phyloP scores from a whole-genome alignment of 2,113 vertebrate genomes.

The Pelodiscus sinensis region DNA sequence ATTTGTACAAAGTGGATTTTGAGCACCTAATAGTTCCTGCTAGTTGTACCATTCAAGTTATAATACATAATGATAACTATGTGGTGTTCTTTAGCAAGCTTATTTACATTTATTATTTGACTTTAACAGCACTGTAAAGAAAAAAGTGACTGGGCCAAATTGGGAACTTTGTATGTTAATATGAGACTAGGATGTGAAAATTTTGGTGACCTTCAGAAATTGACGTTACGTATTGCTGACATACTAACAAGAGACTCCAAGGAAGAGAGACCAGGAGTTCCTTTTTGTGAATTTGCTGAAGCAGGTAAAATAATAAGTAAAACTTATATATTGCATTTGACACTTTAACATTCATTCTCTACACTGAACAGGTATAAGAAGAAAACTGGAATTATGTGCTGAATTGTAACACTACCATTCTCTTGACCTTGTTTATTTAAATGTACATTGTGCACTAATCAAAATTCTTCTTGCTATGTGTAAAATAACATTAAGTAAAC shows the following conservation, averaged over 20 bases:
- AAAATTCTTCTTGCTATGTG: background rate
- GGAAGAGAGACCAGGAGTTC: constrained; percentile 79
- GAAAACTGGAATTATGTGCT: accelerated
- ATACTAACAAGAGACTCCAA: constrained; percentile 81
- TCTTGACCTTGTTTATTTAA: background rate
- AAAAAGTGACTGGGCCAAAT: constrained; percentile 85
- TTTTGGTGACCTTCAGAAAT: constrained; percentile 81
- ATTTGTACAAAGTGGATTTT: background rate
- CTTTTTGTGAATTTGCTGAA: constrained; percentile 89
- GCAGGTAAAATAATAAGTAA: constrained; percentile 76
- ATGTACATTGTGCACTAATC: background rate
- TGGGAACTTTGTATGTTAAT: constrained; percentile 84
- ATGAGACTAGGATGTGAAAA: constrained; percentile 78
- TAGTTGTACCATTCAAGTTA: background rate
- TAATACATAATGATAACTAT: background rate
- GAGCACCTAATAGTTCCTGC: background rate
- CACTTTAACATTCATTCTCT: background rate
- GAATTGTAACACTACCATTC: background rate
- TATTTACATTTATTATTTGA: constrained; percentile 5
- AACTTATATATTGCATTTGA: background rate
- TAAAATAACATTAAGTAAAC: background rate
- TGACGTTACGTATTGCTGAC: constrained; percentile 81
- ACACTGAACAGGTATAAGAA: background rate
- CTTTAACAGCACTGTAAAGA: constrained; percentile 84
- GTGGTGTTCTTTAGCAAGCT: background rate